A percentile compares a stretch with the other conserved stretches of the same genome.
Evolutionary conservation across 2,113 vertebrate species (phyloP).

Genomic region (Hemibagrus wyckioides): DNA sequence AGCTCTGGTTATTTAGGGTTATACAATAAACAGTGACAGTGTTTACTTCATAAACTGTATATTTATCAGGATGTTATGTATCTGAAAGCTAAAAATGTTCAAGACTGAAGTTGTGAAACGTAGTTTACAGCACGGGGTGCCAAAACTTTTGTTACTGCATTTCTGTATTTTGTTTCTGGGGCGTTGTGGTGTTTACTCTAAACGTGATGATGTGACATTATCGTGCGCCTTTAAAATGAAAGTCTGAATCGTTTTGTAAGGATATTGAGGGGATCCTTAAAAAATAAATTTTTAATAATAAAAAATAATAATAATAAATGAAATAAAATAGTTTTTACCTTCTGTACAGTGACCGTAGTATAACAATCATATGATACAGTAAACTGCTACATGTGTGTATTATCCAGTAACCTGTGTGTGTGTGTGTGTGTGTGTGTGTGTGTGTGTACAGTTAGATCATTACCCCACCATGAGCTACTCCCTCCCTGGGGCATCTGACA

Average conservation of each 20-base stretch:
- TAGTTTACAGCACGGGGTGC: not conserved
- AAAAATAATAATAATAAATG: no score
- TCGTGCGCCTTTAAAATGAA: no score
- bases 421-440: conserved; percentile 7
- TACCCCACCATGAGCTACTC: conserved; percentile 83
- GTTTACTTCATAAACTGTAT: not conserved
- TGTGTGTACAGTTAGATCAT: conserved; percentile 84
- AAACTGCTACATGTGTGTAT: not conserved
- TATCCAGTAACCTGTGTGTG: not conserved
- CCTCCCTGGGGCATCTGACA: conserved; percentile 83
- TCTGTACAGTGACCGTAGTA: not conserved
- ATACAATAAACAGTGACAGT: not conserved
- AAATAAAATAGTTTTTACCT: no score
- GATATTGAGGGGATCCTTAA: no score
- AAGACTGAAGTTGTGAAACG: not conserved
- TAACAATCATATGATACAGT: not conserved
- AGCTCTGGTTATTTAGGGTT: not conserved
- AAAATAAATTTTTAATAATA: not conserved
- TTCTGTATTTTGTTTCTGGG: not conserved
- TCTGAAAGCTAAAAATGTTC: not conserved
- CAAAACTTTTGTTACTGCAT: not conserved
- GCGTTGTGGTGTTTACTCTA: no score
- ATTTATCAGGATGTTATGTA: not conserved
- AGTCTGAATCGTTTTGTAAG: no score
- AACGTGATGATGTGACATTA: not conserved